These are phyloP conservation scores for Neogobius melanostomus DNA, from an alignment of 2,113 vertebrate genomes.

Conservation along the genomic window DNA sequence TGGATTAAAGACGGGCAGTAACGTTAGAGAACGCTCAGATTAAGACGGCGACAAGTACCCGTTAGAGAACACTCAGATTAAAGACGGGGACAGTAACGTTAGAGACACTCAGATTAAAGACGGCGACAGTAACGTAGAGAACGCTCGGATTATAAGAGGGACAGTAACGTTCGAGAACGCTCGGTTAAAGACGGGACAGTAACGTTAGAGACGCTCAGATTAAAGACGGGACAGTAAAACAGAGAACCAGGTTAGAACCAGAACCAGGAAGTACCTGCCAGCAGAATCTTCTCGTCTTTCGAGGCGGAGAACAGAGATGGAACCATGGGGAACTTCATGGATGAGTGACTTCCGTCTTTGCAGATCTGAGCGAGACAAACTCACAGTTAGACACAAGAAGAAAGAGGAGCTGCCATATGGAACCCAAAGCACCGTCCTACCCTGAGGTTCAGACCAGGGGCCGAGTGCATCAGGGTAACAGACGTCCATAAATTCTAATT, in stretches of 20 bases:
- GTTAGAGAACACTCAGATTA: no score
- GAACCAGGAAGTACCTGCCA: conserved; percentile 72
- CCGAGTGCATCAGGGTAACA: background rate
- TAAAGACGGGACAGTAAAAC: no score
- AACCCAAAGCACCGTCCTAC: no score
- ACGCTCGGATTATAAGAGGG: no score
- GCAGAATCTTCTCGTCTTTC: conserved; percentile 77
- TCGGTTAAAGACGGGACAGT: no score
- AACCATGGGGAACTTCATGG: conserved; percentile 68
- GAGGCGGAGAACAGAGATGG: conserved; percentile 69
- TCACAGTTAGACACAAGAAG: background rate
- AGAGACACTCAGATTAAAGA: background rate
- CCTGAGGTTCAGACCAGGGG: background rate
- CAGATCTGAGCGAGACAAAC: conserved; percentile 68
- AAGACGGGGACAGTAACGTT: background rate
- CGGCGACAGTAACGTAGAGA: background rate
- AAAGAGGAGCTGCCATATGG: background rate
- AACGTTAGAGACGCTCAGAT: no score
- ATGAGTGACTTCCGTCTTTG: conserved; percentile 38
- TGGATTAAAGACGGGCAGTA: background rate
- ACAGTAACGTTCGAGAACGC: no score
- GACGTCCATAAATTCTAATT: no score
- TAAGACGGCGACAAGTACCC: no score
- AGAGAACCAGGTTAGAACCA: background rate
- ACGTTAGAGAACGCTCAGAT: no score